A percentile compares a stretch with the other conserved stretches of the same genome.
Evolutionary conservation across 2,113 vertebrate species (phyloP).

Genomic region (Ammodytes dubius): DNA sequence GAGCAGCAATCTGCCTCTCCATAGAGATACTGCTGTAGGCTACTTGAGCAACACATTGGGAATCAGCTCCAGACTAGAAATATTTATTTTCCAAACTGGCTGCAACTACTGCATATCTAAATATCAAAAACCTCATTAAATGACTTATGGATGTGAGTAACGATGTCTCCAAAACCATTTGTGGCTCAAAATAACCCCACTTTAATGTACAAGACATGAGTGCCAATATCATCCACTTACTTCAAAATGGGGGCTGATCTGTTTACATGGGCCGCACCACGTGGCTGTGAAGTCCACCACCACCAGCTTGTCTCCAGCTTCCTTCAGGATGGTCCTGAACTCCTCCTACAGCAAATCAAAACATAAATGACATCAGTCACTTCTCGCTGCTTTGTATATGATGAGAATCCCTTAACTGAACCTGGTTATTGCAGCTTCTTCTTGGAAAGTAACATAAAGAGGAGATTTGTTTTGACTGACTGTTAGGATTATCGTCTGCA

Average conservation of each 20-base stretch:
- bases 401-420: neutral
- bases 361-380: neutral
- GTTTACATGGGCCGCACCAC: slow-evolving; percentile 93
- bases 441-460: neutral
- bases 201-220: neutral
- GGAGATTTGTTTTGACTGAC: neutral
- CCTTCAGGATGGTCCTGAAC: slow-evolving; percentile 77
- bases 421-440: neutral
- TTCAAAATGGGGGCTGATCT: slow-evolving; percentile 85
- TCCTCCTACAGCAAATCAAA: slow-evolving; percentile 68
- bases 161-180: neutral
- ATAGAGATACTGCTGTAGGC: neutral
- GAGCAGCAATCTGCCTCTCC: slow-evolving; percentile 4
- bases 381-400: neutral
- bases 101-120: neutral
- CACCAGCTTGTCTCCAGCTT: slow-evolving; percentile 86
- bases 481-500: neutral
- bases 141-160: neutral
- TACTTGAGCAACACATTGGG: neutral
- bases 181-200: neutral
- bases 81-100: neutral
- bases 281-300: slow-evolving; percentile 93
- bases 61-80: neutral
- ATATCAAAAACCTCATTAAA: neutral
- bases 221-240: slow-evolving; percentile 78